phyloP scores from a whole-genome alignment of 2,113 vertebrate genomes.

The Takifugu bimaculatus region DNA sequence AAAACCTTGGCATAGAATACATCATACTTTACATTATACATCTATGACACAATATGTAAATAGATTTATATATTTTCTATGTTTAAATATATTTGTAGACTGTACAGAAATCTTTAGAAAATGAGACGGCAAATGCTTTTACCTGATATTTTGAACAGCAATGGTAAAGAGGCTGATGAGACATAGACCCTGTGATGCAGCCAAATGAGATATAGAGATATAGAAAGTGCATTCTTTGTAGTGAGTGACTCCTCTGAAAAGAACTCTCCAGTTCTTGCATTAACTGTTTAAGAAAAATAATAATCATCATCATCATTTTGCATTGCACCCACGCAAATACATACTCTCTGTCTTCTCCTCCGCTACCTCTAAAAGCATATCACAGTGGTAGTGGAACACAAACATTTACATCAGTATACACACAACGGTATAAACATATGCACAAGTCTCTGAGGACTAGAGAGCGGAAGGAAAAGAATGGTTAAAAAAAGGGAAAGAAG shows the following conservation, averaged over 20 bases:
- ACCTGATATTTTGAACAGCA: slow-evolving; percentile 73
- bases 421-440: slow-evolving; percentile 71
- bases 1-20: slow-evolving; percentile 77
- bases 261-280: slow-evolving; percentile 63
- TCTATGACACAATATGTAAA: slow-evolving; percentile 77
- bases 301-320: not conserved
- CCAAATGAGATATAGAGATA: slow-evolving; percentile 67
- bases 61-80: slow-evolving; percentile 76
- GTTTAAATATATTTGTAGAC: slow-evolving; percentile 74
- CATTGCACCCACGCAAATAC: slow-evolving; percentile 60
- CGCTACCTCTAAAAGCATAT: slow-evolving; percentile 71
- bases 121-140: slow-evolving; percentile 71
- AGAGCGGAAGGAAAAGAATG: slow-evolving; percentile 27
- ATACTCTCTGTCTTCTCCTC: slow-evolving; percentile 61
- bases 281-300: slow-evolving; percentile 40
- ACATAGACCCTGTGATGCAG: slow-evolving; percentile 68
- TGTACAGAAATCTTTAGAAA: slow-evolving; percentile 76
- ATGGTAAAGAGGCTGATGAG: slow-evolving; percentile 65
- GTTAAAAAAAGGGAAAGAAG: slow-evolving; percentile 23
- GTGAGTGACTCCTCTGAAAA: slow-evolving; percentile 69
- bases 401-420: slow-evolving; percentile 74
- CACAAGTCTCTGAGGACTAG: slow-evolving; percentile 61
- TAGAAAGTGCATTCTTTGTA: slow-evolving; percentile 77
- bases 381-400: slow-evolving; percentile 75
- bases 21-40: slow-evolving; percentile 72